Evolutionary conservation across 92 coral and sea anemone genomes (phyloP), one percentile per base, ranked within the genome.

Genomic region (Blastomussa wellsi): DNA sequence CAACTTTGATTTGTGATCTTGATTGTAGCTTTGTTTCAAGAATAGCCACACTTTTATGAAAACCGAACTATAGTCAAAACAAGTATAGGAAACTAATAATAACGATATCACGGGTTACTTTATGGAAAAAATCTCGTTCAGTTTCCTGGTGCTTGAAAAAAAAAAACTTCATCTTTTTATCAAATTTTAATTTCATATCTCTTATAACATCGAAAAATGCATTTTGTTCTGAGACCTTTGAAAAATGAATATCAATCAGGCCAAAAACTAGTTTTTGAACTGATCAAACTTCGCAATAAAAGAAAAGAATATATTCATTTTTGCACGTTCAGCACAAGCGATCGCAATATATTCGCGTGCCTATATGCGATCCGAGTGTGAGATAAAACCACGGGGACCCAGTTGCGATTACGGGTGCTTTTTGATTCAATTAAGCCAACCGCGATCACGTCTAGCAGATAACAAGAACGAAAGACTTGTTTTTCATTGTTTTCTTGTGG

Each of bases 391-490:
- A 1, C 59, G 79, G 60, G 79, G 14, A 42, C 15, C 59, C 59
- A 44, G 15, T 71, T 36, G 33, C 49, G 28, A 72, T 20, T 6
- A 65, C 35, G 28, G 76, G 15, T 47, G 22, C 57, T 4, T 75
- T 75, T 48, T 75, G 41, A 75, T 16, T 15, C 41, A 75, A 75
- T 75, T 75, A 29, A 48, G 7, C 36, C 24, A 48, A 75, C 79
- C 79, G 35, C 79, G 37, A 14, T 55, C 68, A 22, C 36, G 48
- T 31, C 36, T 5, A 17, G 49, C 17, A 48, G 81, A 55, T 33
- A 36, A 70, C n/a, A 5, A 68, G 10, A 7, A 31, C 9, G 44
- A 32, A 67, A 31, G 38, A 19, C 35, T 68, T 35, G 24, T 70
- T 68, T 33, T 35, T 37, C 41, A 37, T 9, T 33, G 28, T 13